Conservation (phyloP, 2,113 vertebrate species). For the Toxotes chatareus region DNA sequence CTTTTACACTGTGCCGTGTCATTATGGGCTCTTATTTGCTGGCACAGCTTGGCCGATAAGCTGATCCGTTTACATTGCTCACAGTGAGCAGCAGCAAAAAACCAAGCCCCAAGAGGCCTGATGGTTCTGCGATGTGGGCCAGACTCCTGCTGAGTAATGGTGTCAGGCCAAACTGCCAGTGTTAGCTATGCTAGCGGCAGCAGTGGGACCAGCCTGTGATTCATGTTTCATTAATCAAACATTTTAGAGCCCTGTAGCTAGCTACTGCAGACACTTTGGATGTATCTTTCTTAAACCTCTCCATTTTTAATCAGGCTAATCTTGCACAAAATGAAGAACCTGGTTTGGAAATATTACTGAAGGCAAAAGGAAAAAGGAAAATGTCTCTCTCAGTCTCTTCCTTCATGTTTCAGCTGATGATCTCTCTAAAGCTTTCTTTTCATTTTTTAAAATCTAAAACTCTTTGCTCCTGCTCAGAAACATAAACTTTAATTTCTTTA, state of each 20-base stretch:
- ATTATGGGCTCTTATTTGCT: slow-evolving; percentile 39
- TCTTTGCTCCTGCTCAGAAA: slow-evolving; percentile 8
- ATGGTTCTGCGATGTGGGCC: slow-evolving; percentile 44
- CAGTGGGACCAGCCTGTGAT: slow-evolving; percentile 69
- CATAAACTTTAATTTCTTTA: slow-evolving; percentile 19
- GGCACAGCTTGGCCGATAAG: slow-evolving; percentile 53
- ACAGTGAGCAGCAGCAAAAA: slow-evolving; percentile 47
- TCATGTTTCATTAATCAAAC: slow-evolving; percentile 83
- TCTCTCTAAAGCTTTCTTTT: slow-evolving; percentile 9
- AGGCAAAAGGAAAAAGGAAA: slow-evolving; percentile 35
- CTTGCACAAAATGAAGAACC: slow-evolving; percentile 63
- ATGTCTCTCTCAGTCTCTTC: slow-evolving; percentile 1
- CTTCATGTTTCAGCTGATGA: neutral
- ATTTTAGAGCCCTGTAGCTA: slow-evolving; percentile 70
- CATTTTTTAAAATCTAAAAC: neutral
- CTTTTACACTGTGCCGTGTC: slow-evolving; percentile 31
- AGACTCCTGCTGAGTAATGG: slow-evolving; percentile 78
- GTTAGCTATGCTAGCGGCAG: slow-evolving; percentile 69
- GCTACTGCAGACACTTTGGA: slow-evolving; percentile 63
- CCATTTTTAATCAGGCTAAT: slow-evolving; percentile 82
- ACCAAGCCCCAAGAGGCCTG: slow-evolving; percentile 46
- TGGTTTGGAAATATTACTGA: slow-evolving; percentile 52
- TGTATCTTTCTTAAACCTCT: slow-evolving; percentile 76
- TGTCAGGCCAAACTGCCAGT: slow-evolving; percentile 69
- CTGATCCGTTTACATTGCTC: slow-evolving; percentile 62